Evolutionary conservation across 2,888 invertebrate species (phyloP), one percentile per base, ranked within the genome.

Genomic region (Ommatoiulus sabulosus): DNA sequence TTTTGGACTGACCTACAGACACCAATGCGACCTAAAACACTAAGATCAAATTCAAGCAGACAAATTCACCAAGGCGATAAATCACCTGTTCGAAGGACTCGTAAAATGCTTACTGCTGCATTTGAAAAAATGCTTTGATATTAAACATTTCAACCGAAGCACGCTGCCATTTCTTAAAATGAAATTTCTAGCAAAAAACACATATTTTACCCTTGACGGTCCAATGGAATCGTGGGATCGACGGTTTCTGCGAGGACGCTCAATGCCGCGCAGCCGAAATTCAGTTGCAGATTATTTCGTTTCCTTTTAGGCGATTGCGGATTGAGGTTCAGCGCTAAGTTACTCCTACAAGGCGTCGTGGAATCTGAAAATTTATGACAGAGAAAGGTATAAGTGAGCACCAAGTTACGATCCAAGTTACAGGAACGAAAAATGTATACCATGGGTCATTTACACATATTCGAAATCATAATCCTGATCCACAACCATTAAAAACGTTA

Each of bases 141-240:
- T n/a, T 17, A 17, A 7, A n/a, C 63, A n/a, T 63, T 63, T 63
- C 17, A 63, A 17, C 17, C 1, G n/a, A 63, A n/a, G 63, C 63
- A 63, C 3, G n/a, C 63, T 63, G 63, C 24, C 52, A 20, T 86
- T 43, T 52, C 12, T n/a, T 7, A n/a, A 63, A 63, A 63, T n/a
- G 63, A 20, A 63, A 63, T 63, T 20, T 17, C 17, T 20, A 63
- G 87, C 10, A 57, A 57, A 52, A 52, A 52, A 8, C 52, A 63
- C 63, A 63, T 63, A 84, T 52, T 44, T 84, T 93, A 97, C 97
- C 96, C 96, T 94, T 97, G 97, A 92, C 97, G 95, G 92, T 97
- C 97, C 90, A 97, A 94, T 90, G 97, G 96, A 91, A 97, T 94
- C 90, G 95, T 94, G 7, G 96, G 95, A 92, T 97, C 97, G 90